Conservation (phyloP, 1,140 invertebrate genomes). For the Teleogryllus occipitalis region DNA sequence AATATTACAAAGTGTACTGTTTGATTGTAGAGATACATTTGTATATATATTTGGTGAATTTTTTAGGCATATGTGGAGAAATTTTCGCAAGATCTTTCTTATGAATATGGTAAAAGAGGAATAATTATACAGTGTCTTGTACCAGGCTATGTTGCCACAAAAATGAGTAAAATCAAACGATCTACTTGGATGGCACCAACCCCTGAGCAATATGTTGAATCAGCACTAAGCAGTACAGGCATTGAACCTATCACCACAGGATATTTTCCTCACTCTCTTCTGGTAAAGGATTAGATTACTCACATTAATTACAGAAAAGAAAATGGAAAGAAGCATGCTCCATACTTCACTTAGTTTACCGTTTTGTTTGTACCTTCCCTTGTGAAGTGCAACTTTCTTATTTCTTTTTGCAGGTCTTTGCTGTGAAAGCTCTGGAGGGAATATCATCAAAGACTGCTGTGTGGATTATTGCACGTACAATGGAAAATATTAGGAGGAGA, state of each 20-base stretch:
- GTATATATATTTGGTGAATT: no score
- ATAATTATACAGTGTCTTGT: slow-evolving; percentile 76
- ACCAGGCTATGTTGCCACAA: slow-evolving; percentile 86
- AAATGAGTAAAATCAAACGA: slow-evolving; percentile 80
- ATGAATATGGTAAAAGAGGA: slow-evolving; percentile 68
- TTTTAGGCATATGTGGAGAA: slow-evolving; percentile 72
- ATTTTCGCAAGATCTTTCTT: slow-evolving; percentile 67
- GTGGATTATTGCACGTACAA: slow-evolving; percentile 49
- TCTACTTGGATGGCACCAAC: slow-evolving; percentile 72
- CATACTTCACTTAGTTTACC: not conserved
- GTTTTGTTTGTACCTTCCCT: not conserved
- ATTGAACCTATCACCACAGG: slow-evolving; percentile 64
- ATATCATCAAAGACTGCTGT: slow-evolving; percentile 43
- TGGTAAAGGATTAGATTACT: slow-evolving; percentile 40
- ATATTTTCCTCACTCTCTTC: slow-evolving; percentile 63
- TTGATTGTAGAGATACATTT: no score
- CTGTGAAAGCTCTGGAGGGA: slow-evolving; percentile 41
- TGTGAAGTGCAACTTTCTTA: not conserved
- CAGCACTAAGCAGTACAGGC: slow-evolving; percentile 68
- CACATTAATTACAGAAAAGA: not conserved
- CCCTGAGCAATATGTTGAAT: slow-evolving; percentile 65
- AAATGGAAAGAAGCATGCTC: not conserved
- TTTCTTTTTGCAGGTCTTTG: slow-evolving; percentile 20
- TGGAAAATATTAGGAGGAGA: slow-evolving; percentile 49
- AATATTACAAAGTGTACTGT: no score